Base-by-base conservation (phyloP, 2,888 invertebrate genomes). In the Drosophila falleni region DNA sequence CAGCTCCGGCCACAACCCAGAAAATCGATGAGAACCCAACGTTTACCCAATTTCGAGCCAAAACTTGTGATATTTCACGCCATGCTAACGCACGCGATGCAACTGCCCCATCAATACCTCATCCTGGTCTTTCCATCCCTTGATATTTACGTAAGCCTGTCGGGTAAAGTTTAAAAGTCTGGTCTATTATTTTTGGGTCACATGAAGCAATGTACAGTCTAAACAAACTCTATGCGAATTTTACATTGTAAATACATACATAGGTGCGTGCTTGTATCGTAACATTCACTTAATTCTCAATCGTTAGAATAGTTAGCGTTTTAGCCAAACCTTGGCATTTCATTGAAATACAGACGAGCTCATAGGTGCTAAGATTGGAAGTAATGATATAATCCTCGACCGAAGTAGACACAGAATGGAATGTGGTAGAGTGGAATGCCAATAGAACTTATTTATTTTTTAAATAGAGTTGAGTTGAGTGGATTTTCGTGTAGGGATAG, bases 31-130 rank as follows among this genome's bases (percentile, higher is more conserved):
- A 19, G 39, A 11, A 19, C 8, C 58, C 58, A 58, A 10, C 35
- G 31, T 39, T 58, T 58, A 50, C 49, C 65, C 54, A 74, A 81
- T 68, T 84, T 46, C 11, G 8, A 63, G 62, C 41, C 31, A 39
- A 72, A 76, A 72, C 58, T 72, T 72, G 39, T 58, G 77, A 74
- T 71, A 68, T 74, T 83, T 78, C 64, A 65, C 74, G 78, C 65
- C 64, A 68, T 19, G 37, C 47, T 33, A 73, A 63, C 61, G 65
- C 82, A 82, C 82, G 82, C 84, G 70, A 86, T 86, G 74, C 83
- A 86, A 19, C 66, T 71, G 50, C 41, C 44, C 58, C 47, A 41
- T 59, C 68, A 44, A 37, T 62, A 49, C 23, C 42, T 6, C 23
- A 33, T 16, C 5, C 33, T 39, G n/a, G 26, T 26, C 11, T 37